Percentiles rank a stretch among this genome's conserved stretches.
These are phyloP conservation scores for Tiphia femorata DNA, from an alignment of 2,888 invertebrate species.

Conservation along the genomic window DNA sequence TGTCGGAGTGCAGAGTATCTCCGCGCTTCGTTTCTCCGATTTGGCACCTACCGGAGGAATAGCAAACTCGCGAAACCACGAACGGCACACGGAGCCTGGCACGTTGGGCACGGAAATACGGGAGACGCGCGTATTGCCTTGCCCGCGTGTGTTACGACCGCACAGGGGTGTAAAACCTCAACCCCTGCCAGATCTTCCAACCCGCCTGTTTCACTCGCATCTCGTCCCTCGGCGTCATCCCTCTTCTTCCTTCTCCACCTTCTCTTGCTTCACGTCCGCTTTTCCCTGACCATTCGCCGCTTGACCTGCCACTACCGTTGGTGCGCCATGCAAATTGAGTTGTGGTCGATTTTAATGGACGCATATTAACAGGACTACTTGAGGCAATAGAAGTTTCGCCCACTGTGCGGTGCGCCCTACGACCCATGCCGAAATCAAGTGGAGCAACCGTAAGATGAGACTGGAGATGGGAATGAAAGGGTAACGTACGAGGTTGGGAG, in stretches of 20 bases:
- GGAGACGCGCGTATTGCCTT: neutral
- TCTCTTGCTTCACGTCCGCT: neutral
- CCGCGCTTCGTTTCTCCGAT: conserved; percentile 10
- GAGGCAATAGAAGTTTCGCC: conserved; percentile 12
- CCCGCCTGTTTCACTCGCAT: neutral
- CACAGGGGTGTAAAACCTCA: neutral
- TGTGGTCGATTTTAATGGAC: conserved; percentile 43
- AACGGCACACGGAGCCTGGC: conserved; percentile 12
- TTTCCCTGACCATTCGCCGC: neutral
- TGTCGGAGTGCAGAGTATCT: conserved; percentile 15
- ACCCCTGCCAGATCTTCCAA: neutral
- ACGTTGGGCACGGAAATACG: conserved; percentile 3
- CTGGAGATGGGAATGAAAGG: conserved; percentile 1
- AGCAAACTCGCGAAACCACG: conserved; percentile 37
- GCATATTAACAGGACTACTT: conserved; percentile 43
- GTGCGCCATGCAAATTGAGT: conserved; percentile 46
- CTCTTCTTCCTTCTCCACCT: neutral
- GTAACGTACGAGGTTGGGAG: neutral
- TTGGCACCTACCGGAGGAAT: conserved; percentile 21
- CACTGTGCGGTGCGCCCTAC: conserved; percentile 4
- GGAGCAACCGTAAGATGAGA: neutral
- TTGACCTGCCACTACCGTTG: neutral
- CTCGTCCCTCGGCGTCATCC: too few species aligned
- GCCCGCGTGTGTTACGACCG: conserved; percentile 2
- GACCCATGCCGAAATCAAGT: neutral